Evolutionary conservation across 2,113 vertebrate genomes (phyloP), one percentile per base, ranked within the genome.

Genomic region (Synchiropus splendidus): DNA sequence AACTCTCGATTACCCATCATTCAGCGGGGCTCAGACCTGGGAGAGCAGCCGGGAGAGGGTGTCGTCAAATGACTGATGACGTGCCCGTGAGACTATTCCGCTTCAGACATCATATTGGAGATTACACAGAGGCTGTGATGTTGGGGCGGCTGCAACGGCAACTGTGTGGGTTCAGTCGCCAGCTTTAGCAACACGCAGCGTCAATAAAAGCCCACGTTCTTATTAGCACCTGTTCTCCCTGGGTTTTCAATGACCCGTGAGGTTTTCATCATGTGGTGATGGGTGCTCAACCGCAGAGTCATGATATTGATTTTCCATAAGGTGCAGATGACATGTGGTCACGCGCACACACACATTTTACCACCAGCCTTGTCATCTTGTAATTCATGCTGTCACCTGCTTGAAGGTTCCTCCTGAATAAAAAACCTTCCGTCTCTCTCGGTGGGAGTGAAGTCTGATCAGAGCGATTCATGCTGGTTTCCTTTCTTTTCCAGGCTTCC

Each of bases 401-500:
- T 27, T 4, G 21, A 27, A 27, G 8, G 21, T 4, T 27, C 21
- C 8, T 27, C 21, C 21, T 27, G 4, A 27, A 27, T 27, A 27
- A 27, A 27, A 27, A 5, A 27, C 4, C 4, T 27, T 8, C 8
- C 4, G 21, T 27, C 8, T n/a, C n/a, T n/a, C n/a, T n/a, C n/a
- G n/a, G n/a, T n/a, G n/a, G n/a, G n/a, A n/a, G n/a, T n/a, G n/a
- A n/a, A n/a, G n/a, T n/a, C n/a, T n/a, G n/a, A n/a, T n/a, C n/a
- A n/a, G n/a, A n/a, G n/a, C n/a, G n/a, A n/a, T n/a, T n/a, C n/a
- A n/a, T n/a, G n/a, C 27, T 40, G 35, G 6, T 17, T 54, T 2
- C 39, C 11, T 31, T 17, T 52, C 16, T 61, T 16, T 69, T 71
- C 11, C 79, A 99, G 95, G 95, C 13, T 99, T 99, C 79, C 88